Percentiles rank a stretch among this genome's conserved stretches.
These are phyloP conservation scores for Hypercompe scribonia DNA, from an alignment of 2,888 invertebrate species.

Conservation along the genomic window DNA sequence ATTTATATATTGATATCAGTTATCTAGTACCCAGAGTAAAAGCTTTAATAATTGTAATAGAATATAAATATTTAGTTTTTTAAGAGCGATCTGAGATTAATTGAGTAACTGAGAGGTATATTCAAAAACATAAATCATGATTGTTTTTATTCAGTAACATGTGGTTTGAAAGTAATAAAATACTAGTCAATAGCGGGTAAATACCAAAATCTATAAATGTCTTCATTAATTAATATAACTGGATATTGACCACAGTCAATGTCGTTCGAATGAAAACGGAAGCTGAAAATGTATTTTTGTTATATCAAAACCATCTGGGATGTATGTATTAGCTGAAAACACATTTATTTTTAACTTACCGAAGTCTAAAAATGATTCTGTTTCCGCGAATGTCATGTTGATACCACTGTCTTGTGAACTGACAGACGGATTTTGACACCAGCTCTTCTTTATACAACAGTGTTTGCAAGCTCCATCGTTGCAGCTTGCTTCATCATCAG, in stretches of 20 bases:
- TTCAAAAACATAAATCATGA: not conserved
- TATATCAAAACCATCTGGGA: conserved; percentile 28
- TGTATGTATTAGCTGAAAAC: conserved; percentile 14
- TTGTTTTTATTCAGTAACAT: not conserved
- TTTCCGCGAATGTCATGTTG: conserved; percentile 90
- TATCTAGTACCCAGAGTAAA: no score
- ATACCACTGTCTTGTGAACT: conserved; percentile 93
- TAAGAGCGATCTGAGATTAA: not conserved
- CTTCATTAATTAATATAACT: conserved; percentile 31
- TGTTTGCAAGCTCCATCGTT: conserved; percentile 80
- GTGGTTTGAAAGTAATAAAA: not conserved
- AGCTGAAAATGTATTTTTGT: conserved; percentile 23
- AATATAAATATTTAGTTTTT: not conserved
- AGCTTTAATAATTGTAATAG: no score
- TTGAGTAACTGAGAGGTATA: not conserved
- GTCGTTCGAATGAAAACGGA: conserved; percentile 26
- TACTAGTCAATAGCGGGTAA: conserved; percentile 7
- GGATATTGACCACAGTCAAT: conserved; percentile 36
- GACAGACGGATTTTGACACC: conserved; percentile 89
- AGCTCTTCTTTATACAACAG: conserved; percentile 84
- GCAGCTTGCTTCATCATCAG: conserved; percentile 86
- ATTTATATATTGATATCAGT: no score
- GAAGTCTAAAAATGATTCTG: conserved; percentile 85
- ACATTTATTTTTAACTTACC: conserved; percentile 64
- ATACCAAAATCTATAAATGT: conserved; percentile 35